phyloP scores from a whole-genome alignment of 2,888 invertebrate genomes.

The Scaptomyza parva region DNA sequence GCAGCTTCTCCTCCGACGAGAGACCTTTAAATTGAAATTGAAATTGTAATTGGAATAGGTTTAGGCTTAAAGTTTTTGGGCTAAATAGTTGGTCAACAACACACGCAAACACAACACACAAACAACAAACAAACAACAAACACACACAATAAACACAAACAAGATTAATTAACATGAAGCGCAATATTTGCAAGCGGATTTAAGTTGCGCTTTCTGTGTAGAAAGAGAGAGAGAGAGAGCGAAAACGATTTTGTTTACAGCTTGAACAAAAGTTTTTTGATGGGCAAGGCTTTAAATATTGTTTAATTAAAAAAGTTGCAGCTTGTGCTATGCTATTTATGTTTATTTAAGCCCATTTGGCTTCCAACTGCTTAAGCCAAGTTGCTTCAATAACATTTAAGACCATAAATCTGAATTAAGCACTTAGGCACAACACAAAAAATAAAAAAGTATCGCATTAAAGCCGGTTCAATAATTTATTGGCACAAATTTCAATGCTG shows the following conservation, averaged over 20 bases:
- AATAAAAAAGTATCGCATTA: too few relatives aligned
- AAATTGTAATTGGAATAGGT: constrained; percentile 17
- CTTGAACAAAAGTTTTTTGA: constrained; percentile 54
- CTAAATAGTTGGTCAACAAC: constrained; percentile 55
- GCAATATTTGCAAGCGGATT: constrained; percentile 69
- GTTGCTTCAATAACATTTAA: background rate
- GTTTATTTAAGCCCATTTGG: background rate
- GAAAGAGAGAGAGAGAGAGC: too few relatives aligned
- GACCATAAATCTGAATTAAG: background rate
- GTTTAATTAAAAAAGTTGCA: constrained; percentile 72
- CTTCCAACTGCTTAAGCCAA: background rate
- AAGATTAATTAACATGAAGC: constrained; percentile 76
- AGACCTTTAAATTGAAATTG: constrained; percentile 86
- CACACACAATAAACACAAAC: constrained; percentile 46
- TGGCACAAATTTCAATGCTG: constrained; percentile 1
- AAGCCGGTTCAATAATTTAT: background rate
- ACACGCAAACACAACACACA: constrained; percentile 39
- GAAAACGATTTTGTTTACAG: constrained; percentile 66
- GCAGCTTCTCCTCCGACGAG: constrained; percentile 94
- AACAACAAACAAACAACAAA: constrained; percentile 51
- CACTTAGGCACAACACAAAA: too few relatives aligned
- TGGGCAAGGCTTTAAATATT: constrained; percentile 58
- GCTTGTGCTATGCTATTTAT: constrained; percentile 19
- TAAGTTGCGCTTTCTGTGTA: constrained; percentile 33
- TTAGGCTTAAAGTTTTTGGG: constrained; percentile 7